These are phyloP conservation scores for Cyprinodon tularosa DNA, from an alignment of 2,113 vertebrate species.

Conservation along the genomic window DNA sequence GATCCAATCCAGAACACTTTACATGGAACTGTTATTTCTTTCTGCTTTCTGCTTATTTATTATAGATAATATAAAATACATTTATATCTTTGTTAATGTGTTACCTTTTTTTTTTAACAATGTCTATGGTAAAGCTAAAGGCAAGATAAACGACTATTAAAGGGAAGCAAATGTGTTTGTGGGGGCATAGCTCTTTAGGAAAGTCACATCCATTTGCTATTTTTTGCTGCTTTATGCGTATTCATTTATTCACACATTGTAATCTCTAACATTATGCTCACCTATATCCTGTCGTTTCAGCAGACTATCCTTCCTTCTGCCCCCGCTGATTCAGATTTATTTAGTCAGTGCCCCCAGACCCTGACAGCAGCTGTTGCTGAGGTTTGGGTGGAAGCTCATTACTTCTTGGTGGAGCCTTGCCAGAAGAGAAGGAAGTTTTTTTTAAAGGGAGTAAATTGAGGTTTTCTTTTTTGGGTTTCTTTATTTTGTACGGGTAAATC, in stretches of 20 bases:
- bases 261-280: slow-evolving; percentile 26
- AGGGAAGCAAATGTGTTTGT: no score
- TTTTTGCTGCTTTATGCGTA: background rate
- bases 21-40: no score
- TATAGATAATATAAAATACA: no score
- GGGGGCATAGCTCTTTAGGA: background rate
- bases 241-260: slow-evolving; percentile 28
- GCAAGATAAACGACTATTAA: no score
- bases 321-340: slow-evolving; percentile 52
- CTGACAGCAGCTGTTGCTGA: slow-evolving; percentile 75
- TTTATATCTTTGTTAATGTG: no score
- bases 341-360: slow-evolving; percentile 70
- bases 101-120: no score
- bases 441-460: slow-evolving; percentile 76
- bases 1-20: no score
- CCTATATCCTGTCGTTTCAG: slow-evolving; percentile 18
- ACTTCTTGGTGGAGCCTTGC: slow-evolving; percentile 66
- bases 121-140: no score
- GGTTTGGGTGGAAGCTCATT: slow-evolving; percentile 78
- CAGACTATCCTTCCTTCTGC: slow-evolving; percentile 41
- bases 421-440: slow-evolving; percentile 65
- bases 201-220: background rate
- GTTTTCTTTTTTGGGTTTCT: slow-evolving; percentile 76
- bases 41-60: no score
- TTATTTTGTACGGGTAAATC: slow-evolving; percentile 73